Evolutionary conservation across 2,797 vertebrate genomes (phyloP).

Genomic region (Platyrinchus mystaceus): DNA sequence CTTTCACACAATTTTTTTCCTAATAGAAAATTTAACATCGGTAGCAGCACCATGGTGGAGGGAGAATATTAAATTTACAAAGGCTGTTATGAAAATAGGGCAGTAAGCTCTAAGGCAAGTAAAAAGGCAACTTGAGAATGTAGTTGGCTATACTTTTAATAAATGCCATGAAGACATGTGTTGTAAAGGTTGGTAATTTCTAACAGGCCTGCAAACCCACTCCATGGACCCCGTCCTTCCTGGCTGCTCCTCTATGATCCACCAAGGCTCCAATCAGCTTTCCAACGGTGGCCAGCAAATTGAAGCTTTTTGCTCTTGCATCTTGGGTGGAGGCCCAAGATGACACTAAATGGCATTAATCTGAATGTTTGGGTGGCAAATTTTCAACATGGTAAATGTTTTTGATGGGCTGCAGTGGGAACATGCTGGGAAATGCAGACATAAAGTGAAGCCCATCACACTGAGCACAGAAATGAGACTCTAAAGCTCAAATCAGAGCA

Average conservation of each 20-base stretch:
- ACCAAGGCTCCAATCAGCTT: background rate
- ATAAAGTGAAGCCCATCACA: background rate
- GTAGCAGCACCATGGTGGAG: background rate
- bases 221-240: background rate
- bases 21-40: background rate
- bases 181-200: background rate
- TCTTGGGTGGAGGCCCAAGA: background rate
- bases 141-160: background rate
- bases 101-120: background rate
- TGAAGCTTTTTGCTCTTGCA: background rate
- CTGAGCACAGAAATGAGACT: background rate
- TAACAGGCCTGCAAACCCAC: background rate
- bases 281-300: rapidly evolving
- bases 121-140: background rate
- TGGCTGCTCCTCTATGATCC: background rate
- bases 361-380: background rate
- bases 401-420: background rate
- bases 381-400: rapidly evolving
- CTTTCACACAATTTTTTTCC: background rate
- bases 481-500: rapidly evolving
- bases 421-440: background rate
- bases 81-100: background rate
- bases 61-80: background rate
- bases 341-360: background rate
- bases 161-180: background rate